Evolutionary conservation across 2,888 invertebrate genomes (phyloP), one percentile per base, ranked within the genome.

Genomic region (Lamproptera curius): DNA sequence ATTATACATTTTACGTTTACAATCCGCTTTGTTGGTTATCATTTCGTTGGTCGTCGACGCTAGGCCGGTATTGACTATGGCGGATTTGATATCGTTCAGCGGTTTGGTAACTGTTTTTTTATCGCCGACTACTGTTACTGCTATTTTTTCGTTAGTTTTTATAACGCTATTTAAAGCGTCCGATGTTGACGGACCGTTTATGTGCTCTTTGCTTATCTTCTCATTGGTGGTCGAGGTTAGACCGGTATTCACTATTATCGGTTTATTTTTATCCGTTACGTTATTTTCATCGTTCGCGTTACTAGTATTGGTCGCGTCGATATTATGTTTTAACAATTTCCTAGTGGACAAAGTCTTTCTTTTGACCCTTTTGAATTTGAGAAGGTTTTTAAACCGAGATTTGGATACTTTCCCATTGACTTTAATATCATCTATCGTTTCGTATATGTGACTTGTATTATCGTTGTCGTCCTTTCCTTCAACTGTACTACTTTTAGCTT

Each of bases 211-310:
- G 5, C 63, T 56, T 10, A 78, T 64, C 65, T 73, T 73, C 51
- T 87, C 82, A 67, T 93, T 93, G 33, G 93, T 93, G 2, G 93
- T 92, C 1, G 90, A 93, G 2, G 91, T 84, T 47, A 93, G 76
- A 52, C 89, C 90, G 42, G 89, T 80, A 46, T 89, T 90, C 52
- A 89, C 85, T 56, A 93, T 92, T 45, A 90, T 89, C 9, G 90
- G 65, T 62, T 73, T 71, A 50, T 51, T 23, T 40, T 47, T 15
- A 6, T 5, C 20, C 4, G 4, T 3, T 3, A 20, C 20, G 17
- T 2, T 13, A 11, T 33, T 10, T 17, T 46, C 35, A n/a, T 11
- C 16, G 3, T 20, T 6, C 4, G 20, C 20, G 4, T 3, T 20
- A 3, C 6, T 6, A 6, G 20, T 20, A 20, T 3, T 6, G 4